These are phyloP conservation scores for Crotalus horridus DNA, from an alignment of 2,113 vertebrate genomes.

Conservation along the genomic window DNA sequence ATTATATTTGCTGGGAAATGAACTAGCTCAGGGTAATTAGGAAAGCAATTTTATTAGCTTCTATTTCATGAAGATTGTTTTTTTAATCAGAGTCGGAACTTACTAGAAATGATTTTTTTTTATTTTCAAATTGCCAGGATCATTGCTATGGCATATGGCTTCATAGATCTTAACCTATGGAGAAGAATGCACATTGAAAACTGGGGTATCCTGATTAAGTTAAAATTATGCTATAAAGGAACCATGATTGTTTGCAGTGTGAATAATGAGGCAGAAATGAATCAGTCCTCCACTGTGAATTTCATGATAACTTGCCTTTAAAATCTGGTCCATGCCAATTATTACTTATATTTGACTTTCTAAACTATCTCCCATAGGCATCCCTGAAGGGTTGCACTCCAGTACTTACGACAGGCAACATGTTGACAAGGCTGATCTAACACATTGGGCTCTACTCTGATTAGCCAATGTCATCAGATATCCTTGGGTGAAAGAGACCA, in stretches of 20 bases:
- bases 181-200: slow-evolving; percentile 50
- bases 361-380: background rate
- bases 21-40: slow-evolving; percentile 83
- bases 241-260: slow-evolving; percentile 44
- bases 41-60: slow-evolving; percentile 84
- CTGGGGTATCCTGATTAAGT: slow-evolving; percentile 59
- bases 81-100: slow-evolving; percentile 83
- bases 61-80: slow-evolving; percentile 85
- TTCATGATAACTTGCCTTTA: slow-evolving; percentile 42
- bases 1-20: slow-evolving; percentile 85
- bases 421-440: background rate
- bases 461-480: background rate
- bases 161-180: slow-evolving; percentile 60
- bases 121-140: slow-evolving; percentile 48
- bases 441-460: background rate
- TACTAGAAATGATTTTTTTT: slow-evolving; percentile 74
- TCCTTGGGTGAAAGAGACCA: background rate
- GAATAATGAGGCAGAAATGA: slow-evolving; percentile 60
- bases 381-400: background rate
- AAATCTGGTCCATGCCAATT: background rate
- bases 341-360: background rate
- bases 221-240: slow-evolving; percentile 57
- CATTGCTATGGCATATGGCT: slow-evolving; percentile 55
- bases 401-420: background rate
- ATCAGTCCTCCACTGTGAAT: slow-evolving; percentile 56